Percentiles rank a stretch among this genome's conserved stretches.
Conservation (phyloP, 2,888 invertebrate genomes). For the Teinopalpus imperialis region DNA sequence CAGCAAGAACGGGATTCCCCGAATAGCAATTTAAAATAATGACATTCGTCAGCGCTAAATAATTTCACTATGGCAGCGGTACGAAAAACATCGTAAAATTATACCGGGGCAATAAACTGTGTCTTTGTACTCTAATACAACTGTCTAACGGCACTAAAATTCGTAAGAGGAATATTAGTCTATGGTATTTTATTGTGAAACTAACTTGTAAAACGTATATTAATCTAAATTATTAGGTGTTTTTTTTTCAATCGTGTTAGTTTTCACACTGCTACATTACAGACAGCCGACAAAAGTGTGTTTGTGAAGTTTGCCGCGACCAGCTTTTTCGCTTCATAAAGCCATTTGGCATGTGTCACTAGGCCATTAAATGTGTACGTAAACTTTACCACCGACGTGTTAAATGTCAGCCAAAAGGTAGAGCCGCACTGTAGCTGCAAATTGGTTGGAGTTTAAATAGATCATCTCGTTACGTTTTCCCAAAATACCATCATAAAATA, state of each 20-base stretch:
- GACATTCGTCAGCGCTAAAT: conserved; percentile 16
- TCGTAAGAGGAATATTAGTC: not conserved
- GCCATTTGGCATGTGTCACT: too few relatives aligned
- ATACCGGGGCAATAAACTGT: conserved; percentile 23
- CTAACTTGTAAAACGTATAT: too few relatives aligned
- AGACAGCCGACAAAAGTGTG: not conserved
- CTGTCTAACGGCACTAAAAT: conserved; percentile 5
- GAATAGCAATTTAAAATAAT: conserved; percentile 23
- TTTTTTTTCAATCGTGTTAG: not conserved
- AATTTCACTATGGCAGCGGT: conserved; percentile 11
- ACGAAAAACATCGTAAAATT: conserved; percentile 25
- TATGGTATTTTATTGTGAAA: too few relatives aligned
- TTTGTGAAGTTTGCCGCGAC: conserved; percentile 2
- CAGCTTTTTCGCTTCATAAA: conserved; percentile 13
- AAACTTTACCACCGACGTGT: too few relatives aligned
- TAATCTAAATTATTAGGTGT: too few relatives aligned
- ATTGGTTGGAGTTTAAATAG: too few relatives aligned
- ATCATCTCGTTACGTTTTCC: too few relatives aligned
- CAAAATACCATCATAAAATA: too few relatives aligned
- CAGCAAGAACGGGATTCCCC: conserved; percentile 18
- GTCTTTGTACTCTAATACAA: conserved; percentile 11
- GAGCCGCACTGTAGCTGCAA: too few relatives aligned
- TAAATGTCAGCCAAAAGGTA: too few relatives aligned
- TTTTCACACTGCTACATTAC: conserved; percentile 7
- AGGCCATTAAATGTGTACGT: too few relatives aligned